These are phyloP conservation scores for Arrhopalites spinosus DNA, from an alignment of 2,888 invertebrate species.

Conservation along the genomic window DNA sequence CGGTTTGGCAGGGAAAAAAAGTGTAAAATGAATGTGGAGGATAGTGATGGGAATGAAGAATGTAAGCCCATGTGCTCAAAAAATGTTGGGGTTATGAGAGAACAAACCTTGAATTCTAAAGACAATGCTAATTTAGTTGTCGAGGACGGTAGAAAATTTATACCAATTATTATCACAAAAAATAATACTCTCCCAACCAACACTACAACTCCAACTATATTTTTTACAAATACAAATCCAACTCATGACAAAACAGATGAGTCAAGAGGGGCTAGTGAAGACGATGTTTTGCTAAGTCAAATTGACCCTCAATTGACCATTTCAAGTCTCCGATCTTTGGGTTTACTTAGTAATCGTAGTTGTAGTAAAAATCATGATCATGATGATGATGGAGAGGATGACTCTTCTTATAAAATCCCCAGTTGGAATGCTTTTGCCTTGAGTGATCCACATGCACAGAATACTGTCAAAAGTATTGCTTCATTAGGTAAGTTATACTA, in stretches of 20 bases:
- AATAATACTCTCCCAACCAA: slow-evolving; percentile 3
- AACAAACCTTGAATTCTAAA: neutral
- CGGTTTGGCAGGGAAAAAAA: neutral
- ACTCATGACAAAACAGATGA: neutral
- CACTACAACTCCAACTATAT: slow-evolving; percentile 23
- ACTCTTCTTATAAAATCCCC: slow-evolving; percentile 42
- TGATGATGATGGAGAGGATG: slow-evolving; percentile 24
- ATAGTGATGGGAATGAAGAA: neutral
- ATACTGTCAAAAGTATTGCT: slow-evolving; percentile 51
- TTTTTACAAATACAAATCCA: slow-evolving; percentile 15
- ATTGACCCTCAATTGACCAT: slow-evolving; percentile 38
- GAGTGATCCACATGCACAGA: slow-evolving; percentile 51
- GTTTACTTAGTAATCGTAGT: slow-evolving; percentile 20
- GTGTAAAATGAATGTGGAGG: slow-evolving; percentile 22
- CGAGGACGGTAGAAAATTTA: slow-evolving; percentile 14
- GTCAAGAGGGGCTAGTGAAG: neutral
- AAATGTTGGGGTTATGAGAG: neutral
- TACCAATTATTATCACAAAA: slow-evolving; percentile 32
- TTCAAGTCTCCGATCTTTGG: slow-evolving; percentile 39
- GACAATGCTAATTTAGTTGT: neutral
- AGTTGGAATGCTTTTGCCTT: slow-evolving; percentile 51
- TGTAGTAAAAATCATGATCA: neutral
- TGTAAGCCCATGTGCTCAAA: slow-evolving; percentile 32
- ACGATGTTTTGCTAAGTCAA: slow-evolving; percentile 11
- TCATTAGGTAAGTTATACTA: slow-evolving; percentile 35